phyloP scores from a whole-genome alignment of 2,888 invertebrate species.

The Petrolisthes cinctipes region DNA sequence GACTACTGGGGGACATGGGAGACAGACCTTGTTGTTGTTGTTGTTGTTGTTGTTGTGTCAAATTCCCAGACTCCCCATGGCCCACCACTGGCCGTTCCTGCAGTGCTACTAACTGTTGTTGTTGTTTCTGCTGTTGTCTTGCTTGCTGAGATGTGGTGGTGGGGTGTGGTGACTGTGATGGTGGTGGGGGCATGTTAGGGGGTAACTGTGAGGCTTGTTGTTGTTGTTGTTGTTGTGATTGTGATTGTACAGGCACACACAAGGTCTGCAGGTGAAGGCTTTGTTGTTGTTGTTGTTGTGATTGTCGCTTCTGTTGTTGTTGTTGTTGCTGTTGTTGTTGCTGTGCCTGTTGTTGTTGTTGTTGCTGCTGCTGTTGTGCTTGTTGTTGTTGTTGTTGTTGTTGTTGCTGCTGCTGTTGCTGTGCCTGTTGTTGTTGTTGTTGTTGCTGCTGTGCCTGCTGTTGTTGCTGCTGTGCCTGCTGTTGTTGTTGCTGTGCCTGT shows the following conservation, averaged over 20 bases:
- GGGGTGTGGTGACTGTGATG: neutral
- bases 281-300: slow-evolving; percentile 37
- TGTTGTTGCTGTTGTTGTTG: slow-evolving; percentile 41
- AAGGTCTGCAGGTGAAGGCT: slow-evolving; percentile 1
- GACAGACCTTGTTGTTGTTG: slow-evolving; percentile 15
- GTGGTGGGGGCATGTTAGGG: slow-evolving; percentile 20
- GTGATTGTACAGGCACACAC: neutral
- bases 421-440: neutral
- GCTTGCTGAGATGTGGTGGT: neutral
- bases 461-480: slow-evolving; percentile 11
- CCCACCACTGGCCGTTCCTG: slow-evolving; percentile 25
- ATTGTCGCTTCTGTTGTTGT: slow-evolving; percentile 31
- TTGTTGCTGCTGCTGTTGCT: slow-evolving; percentile 26
- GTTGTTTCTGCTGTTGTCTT: slow-evolving; percentile 7
- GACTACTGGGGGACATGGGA: slow-evolving; percentile 49
- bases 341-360: slow-evolving; percentile 38
- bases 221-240: slow-evolving; percentile 6
- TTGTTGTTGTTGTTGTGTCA: slow-evolving; percentile 28
- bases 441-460: neutral
- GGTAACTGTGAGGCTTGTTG: slow-evolving; percentile 24
- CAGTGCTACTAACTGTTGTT: slow-evolving; percentile 15
- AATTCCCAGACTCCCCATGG: slow-evolving; percentile 10
- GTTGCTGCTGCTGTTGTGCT: slow-evolving; percentile 25
- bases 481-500: slow-evolving; percentile 23
- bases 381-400: slow-evolving; percentile 44